Evolutionary conservation across 2,888 invertebrate genomes (phyloP).

Genomic region (Lepetodrilus schrolli): DNA sequence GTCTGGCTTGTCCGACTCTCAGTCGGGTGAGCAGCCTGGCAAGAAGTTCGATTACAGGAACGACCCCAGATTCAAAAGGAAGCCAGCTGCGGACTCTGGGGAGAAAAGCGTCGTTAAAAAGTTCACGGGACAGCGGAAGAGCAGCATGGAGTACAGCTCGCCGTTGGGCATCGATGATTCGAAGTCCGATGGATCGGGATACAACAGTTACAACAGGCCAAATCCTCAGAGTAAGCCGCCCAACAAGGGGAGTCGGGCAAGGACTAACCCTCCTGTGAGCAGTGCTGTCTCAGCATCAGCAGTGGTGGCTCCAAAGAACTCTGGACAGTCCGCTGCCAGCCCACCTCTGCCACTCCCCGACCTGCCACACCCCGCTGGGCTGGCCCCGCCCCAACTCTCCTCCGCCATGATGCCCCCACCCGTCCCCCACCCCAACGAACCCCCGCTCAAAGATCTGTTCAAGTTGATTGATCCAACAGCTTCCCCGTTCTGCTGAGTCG

Average conservation of each 20-base stretch:
- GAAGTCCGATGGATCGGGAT: slow-evolving; percentile 48
- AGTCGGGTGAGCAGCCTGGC: slow-evolving; percentile 33
- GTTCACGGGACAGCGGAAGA: slow-evolving; percentile 58
- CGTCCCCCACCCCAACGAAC: slow-evolving; percentile 38
- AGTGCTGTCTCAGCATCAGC: neutral
- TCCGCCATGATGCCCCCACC: slow-evolving; percentile 1
- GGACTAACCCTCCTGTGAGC: neutral
- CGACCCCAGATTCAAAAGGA: slow-evolving; percentile 74
- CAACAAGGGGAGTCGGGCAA: neutral
- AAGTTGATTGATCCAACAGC: slow-evolving; percentile 76
- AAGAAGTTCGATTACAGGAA: slow-evolving; percentile 68
- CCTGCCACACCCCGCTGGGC: neutral
- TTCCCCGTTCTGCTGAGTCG: slow-evolving; percentile 75
- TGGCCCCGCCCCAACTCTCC: neutral
- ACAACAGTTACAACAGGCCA: slow-evolving; percentile 69
- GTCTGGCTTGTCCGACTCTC: neutral
- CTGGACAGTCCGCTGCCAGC: neutral
- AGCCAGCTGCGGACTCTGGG: slow-evolving; percentile 39
- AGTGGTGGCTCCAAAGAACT: neutral
- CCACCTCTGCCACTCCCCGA: neutral
- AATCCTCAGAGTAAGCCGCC: slow-evolving; percentile 27
- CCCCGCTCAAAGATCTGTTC: slow-evolving; percentile 73
- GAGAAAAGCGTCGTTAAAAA: slow-evolving; percentile 47
- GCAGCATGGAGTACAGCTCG: slow-evolving; percentile 72
- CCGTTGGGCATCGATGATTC: slow-evolving; percentile 67